These are phyloP conservation scores for Dasyprocta punctata DNA, from an alignment of 2,113 vertebrate genomes.

Conservation along the genomic window DNA sequence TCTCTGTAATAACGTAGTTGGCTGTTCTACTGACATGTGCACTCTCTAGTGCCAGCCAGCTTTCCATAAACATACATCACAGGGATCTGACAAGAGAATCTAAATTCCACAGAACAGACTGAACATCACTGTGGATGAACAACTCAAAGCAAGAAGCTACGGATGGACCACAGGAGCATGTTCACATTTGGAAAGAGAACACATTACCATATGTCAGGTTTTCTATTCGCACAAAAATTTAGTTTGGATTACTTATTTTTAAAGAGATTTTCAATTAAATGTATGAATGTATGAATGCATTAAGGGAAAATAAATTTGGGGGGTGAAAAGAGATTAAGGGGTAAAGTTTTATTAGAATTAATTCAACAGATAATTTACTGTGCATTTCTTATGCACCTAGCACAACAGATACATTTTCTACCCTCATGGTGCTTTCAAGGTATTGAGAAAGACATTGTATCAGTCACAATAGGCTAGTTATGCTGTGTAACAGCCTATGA, in stretches of 20 bases:
- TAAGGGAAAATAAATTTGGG: neutral
- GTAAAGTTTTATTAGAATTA: neutral
- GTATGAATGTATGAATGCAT: neutral
- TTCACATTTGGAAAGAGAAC: neutral
- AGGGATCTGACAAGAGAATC: neutral
- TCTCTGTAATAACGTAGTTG: neutral
- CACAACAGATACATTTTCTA: neutral
- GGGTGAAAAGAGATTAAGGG: conserved; percentile 20
- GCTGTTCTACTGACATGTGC: neutral
- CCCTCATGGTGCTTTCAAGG: neutral
- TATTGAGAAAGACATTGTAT: neutral
- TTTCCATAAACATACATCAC: neutral
- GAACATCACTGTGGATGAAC: neutral
- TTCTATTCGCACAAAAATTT: neutral
- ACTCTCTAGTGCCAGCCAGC: neutral
- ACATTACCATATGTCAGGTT: neutral
- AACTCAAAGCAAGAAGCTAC: neutral
- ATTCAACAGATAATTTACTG: conserved; percentile 5
- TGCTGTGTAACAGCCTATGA: neutral
- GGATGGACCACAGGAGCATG: neutral
- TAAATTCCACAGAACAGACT: neutral
- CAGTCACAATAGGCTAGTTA: neutral
- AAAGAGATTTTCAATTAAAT: conserved; percentile 1
- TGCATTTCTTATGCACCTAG: neutral
- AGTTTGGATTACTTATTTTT: neutral